Base-by-base conservation (phyloP, 2,113 vertebrate species). In the Argyrosomus japonicus region DNA sequence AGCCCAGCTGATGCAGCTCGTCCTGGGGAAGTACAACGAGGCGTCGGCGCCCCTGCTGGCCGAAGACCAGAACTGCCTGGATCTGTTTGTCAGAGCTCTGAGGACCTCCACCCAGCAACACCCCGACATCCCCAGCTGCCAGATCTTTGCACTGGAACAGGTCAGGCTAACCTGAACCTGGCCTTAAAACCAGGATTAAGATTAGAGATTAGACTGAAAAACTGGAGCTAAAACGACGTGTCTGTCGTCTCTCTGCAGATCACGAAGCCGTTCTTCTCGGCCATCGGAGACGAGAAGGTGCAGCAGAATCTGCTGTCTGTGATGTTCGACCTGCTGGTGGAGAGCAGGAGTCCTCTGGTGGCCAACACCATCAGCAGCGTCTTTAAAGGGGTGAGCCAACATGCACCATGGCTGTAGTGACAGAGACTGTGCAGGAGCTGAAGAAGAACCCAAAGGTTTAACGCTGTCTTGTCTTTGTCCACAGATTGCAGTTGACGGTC, bases 131-230 rank as follows among this genome's bases (percentile, higher is more conserved):
- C 92, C 95, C 62, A 85, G 96, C 64, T 87, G 95, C 85, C 98
- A 99, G 92, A 94, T 97, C 68, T 90, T 89, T 40, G 96, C 97
- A n/a, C 95, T 99, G 45, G 96, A 96, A 51, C 97, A 97, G 96
- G 98, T 65, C 40, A 23, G 40, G 0, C 5, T 3, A 4, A 17
- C 1, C 5, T 18, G n/a, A 29, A 68, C 3, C 10, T 17, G n/a
- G 18, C 5, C 13, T 14, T 45, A n/a, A 32, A 4, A 32, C 9
- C 12, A 7, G 45, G 12, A 40, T 40, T 40, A 40, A 40, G 36
- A 40, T 40, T 40, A 40, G 36, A 8, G 36, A 8, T 45, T 45
- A 45, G 43, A 47, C 12, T 47, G 45, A 36, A 45, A 47, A 47
- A 47, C 45, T 13, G 11, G 45, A 14, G 4, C 45, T 47, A 13